Conservation (phyloP, 2,888 invertebrate species). For the Helleia helle region DNA sequence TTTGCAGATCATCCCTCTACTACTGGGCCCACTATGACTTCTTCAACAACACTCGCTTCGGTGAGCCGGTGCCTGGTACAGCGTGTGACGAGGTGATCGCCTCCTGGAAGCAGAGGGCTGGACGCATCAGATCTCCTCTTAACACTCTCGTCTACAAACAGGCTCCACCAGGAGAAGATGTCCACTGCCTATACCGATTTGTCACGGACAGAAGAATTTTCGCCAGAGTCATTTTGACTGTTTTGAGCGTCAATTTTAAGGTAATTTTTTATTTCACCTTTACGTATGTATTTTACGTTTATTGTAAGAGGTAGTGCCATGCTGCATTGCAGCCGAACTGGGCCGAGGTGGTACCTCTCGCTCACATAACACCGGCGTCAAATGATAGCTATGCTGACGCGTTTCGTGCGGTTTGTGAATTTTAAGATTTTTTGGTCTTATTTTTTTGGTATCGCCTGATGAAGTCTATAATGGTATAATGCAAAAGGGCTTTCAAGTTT, state of each 20-base stretch:
- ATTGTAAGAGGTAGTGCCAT: no score
- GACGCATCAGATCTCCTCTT: conserved; percentile 85
- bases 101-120: conserved; percentile 86
- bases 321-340: no score
- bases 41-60: conserved; percentile 91
- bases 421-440: no score
- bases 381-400: no score
- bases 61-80: conserved; percentile 85
- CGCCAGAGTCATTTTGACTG: conserved; percentile 85
- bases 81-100: conserved; percentile 91
- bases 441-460: no score
- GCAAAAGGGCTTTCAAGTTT: no score
- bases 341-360: no score
- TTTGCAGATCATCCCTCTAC: conserved; percentile 84
- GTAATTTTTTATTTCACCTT: no score
- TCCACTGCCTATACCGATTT: conserved; percentile 88
- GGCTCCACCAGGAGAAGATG: conserved; percentile 80
- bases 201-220: conserved; percentile 87
- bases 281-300: no score
- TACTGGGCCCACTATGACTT: conserved; percentile 97
- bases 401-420: no score
- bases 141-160: conserved; percentile 92
- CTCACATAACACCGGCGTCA: no score
- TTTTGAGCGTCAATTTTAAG: conserved; percentile 87
- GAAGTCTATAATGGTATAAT: no score